Evolutionary conservation across 2,888 invertebrate species (phyloP).

Genomic region (Atethmia centrago): DNA sequence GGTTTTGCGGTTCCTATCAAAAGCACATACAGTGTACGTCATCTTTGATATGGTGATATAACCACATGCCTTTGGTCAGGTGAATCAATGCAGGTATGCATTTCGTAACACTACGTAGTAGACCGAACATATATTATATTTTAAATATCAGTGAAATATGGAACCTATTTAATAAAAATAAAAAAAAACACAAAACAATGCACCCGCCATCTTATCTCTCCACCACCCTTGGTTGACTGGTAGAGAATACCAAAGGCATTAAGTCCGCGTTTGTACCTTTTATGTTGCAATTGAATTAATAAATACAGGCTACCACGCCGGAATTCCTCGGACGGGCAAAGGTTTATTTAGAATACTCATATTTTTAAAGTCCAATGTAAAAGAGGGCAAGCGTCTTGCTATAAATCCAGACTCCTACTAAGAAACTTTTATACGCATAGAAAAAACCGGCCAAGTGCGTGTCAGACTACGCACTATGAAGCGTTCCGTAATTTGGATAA

Average conservation of each 20-base stretch:
- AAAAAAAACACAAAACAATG: background rate
- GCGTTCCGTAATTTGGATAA: no score
- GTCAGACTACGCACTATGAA: no score
- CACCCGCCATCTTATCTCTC: background rate
- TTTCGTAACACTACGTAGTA: background rate
- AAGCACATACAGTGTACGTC: background rate
- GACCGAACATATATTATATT: background rate
- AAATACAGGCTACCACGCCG: background rate
- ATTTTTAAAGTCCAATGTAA: no score
- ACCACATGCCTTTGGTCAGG: background rate
- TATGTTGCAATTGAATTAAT: background rate
- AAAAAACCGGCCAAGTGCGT: no score
- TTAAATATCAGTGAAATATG: background rate
- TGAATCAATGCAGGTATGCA: background rate
- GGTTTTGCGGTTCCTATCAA: conserved; percentile 21
- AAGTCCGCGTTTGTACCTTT: background rate
- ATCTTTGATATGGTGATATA: background rate
- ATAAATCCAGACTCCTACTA: background rate
- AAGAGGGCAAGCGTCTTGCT: background rate
- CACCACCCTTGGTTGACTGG: background rate
- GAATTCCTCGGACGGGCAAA: background rate
- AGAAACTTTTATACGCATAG: no score
- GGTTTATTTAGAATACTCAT: background rate
- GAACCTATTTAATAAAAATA: background rate
- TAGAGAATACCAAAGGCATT: background rate